Evolutionary conservation across 2,113 vertebrate species (phyloP), one percentile per base, ranked within the genome.

Genomic region (Dromaius novaehollandiae): DNA sequence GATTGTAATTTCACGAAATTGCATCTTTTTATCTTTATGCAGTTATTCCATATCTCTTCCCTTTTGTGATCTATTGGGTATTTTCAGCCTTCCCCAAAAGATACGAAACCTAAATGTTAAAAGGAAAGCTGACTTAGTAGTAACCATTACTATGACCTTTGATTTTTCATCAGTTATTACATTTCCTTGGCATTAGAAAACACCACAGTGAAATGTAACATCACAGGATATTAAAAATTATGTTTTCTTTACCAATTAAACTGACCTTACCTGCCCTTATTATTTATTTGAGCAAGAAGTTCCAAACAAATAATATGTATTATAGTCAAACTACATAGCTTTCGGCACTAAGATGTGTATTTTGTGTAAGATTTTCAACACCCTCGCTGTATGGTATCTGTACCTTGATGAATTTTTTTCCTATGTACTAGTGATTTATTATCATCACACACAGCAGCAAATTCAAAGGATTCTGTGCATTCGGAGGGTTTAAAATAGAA

Each of bases 81-180:
- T 97, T 95, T 96, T 90, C 91, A 98, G 82, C n/a, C 48, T 89
- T 95, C 92, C 97, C 90, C 90, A 97, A 92, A 98, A 95, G 11
- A 89, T 81, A 95, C 77, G 34, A 95, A 92, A 63, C 60, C 95
- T 97, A 85, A 28, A 17, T 58, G 91, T 32, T 68, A n/a, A 86
- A 69, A 86, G 60, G 74, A 90, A 83, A 93, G 88, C 53, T 64
- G 82, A 87, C 74, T 82, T 91, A 82, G 92, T 93, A 65, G 56
- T 84, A 64, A 94, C 75, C 50, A 42, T 94, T 87, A 58, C 58
- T 55, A 69, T 94, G 81, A 91, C 82, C 87, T 92, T 97, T 90
- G 77, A 14, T 25, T 77, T 94, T 92, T 79, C 82, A 87, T 96
- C 85, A 80, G 15, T 26, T 93, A 15, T 44, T 87, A 89, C 76